Percentiles rank a stretch among this genome's conserved stretches.
Evolutionary conservation across 2,113 vertebrate species (phyloP).

Genomic region (Corapipo altera): DNA sequence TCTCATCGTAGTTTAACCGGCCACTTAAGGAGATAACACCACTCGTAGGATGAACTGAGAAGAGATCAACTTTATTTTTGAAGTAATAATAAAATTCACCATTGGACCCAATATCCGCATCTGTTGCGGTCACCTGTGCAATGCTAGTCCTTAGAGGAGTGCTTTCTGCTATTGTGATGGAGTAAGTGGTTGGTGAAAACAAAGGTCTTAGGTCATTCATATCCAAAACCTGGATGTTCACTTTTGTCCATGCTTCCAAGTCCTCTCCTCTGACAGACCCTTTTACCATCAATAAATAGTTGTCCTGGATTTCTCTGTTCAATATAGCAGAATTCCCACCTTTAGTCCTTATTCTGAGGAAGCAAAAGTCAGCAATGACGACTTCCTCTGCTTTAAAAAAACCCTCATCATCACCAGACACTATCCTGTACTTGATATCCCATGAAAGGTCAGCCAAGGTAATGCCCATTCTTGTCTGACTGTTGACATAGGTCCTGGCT

Average conservation of each 20-base stretch:
- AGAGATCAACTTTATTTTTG: slow-evolving; percentile 92
- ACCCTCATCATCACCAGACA: slow-evolving; percentile 95
- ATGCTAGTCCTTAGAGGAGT: slow-evolving; percentile 96
- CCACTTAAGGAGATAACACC: slow-evolving; percentile 94
- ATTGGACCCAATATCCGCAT: slow-evolving; percentile 96
- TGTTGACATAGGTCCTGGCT: slow-evolving; percentile 92
- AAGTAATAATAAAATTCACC: slow-evolving; percentile 99
- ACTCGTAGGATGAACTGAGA: slow-evolving; percentile 94
- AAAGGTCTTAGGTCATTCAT: slow-evolving; percentile 99
- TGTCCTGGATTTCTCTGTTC: slow-evolving; percentile 96
- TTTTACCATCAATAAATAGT: slow-evolving; percentile 92
- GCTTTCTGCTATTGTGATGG: slow-evolving; percentile 92
- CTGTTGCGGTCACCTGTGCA: slow-evolving; percentile 97
- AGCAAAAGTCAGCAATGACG: slow-evolving; percentile 95
- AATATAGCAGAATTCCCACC: slow-evolving; percentile 96
- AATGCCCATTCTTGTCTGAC: slow-evolving; percentile 93
- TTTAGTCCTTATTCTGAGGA: slow-evolving; percentile 96
- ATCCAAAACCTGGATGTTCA: slow-evolving; percentile 93
- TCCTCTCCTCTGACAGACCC: slow-evolving; percentile 91
- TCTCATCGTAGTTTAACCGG: slow-evolving; percentile 86
- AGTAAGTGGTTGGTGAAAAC: slow-evolving; percentile 97
- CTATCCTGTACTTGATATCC: slow-evolving; percentile 96
- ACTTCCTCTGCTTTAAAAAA: slow-evolving; percentile 98
- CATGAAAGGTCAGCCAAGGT: slow-evolving; percentile 85
- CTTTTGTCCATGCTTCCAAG: slow-evolving; percentile 95